Evolutionary conservation across 1,140 invertebrate species (phyloP), one percentile per base, ranked within the genome.

Genomic region (Ditylenchus dipsaci): DNA sequence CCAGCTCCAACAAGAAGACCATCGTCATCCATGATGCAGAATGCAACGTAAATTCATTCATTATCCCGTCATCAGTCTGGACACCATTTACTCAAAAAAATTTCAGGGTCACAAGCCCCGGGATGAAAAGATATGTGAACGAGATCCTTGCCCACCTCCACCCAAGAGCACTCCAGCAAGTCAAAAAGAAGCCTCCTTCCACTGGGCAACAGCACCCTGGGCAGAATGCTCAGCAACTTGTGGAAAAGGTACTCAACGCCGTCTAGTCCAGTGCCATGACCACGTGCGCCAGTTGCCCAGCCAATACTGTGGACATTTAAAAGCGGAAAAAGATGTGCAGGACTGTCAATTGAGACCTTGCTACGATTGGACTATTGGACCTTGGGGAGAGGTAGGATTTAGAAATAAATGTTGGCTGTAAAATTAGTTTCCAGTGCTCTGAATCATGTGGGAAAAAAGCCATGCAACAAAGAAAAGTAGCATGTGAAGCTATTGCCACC

Each of bases 181-280:
- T 3, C 33, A 38, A 38, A 38, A 38, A 11, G 33, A 19, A 38
- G 66, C 49, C 0, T 5, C 13, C 1, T 58, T 63, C 43, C 53
- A 73, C 60, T 81, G 79, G 77, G 72, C 72, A 15, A 75, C 68
- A 19, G 79, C 78, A 3, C 71, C 76, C 3, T 81, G 79, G 79
- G 67, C 68, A 59, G 65, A 76, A 15, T 81, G 79, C 56, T 73
- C 76, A 15, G 21, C 59, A 57, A 63, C 68, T 1, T 80, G 78
- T 71, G 80, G 76, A 11, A 60, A 58, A 26, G 78, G 80, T n/a
- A 78, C 60, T 27, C 79, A 79, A 66, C 68, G 68, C 23, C 60
- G 78, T n/a, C 60, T 75, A n/a, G 76, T 80, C 11, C 61, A 78
- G 38, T 80, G 78, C 59, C 67, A 71, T 42, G 78, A 79, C 60